Evolutionary conservation across 1,140 invertebrate genomes (phyloP).

Genomic region (Drosophila persimilis): DNA sequence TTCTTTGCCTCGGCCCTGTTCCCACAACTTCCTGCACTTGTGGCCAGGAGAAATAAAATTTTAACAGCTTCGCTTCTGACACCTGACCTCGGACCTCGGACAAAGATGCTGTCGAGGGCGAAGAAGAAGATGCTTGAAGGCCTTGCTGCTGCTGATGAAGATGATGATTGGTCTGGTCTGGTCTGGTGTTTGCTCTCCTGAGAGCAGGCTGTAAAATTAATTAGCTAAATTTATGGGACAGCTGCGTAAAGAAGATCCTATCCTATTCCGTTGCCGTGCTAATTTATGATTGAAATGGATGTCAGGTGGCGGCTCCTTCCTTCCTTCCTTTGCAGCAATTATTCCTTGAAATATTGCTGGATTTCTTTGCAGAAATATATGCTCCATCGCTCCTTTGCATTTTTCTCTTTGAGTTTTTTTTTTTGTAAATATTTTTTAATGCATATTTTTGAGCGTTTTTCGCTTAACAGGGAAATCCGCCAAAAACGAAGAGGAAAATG

Average conservation of each 20-base stretch:
- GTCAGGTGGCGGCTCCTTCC: background rate
- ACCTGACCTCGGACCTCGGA: conserved; percentile 6
- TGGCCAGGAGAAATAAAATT: conserved; percentile 25
- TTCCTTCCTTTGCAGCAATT: no score
- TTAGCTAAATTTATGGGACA: conserved; percentile 37
- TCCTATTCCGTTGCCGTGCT: conserved; percentile 7
- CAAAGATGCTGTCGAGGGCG: background rate
- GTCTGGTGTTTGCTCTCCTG: conserved; percentile 3
- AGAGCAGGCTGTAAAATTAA: conserved; percentile 41
- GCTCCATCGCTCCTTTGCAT: background rate
- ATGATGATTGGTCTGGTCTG: conserved; percentile 17
- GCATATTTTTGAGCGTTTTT: conserved; percentile 45
- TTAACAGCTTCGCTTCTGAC: conserved; percentile 16
- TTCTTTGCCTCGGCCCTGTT: no score
- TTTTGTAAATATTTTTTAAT: conserved; percentile 39
- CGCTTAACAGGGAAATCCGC: conserved; percentile 39
- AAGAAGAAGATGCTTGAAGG: conserved; percentile 1
- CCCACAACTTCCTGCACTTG: conserved; percentile 7
- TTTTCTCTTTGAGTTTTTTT: conserved; percentile 3
- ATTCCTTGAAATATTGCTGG: no score
- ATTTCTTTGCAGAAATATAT: conserved; percentile 3
- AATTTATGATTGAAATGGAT: conserved; percentile 32
- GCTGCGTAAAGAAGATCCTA: conserved; percentile 18
- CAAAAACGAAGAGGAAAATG: conserved; percentile 13
- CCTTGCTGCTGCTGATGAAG: conserved; percentile 23